These are phyloP conservation scores for Peromyscus leucopus DNA, from an alignment of 2,113 vertebrate genomes.

Conservation along the genomic window DNA sequence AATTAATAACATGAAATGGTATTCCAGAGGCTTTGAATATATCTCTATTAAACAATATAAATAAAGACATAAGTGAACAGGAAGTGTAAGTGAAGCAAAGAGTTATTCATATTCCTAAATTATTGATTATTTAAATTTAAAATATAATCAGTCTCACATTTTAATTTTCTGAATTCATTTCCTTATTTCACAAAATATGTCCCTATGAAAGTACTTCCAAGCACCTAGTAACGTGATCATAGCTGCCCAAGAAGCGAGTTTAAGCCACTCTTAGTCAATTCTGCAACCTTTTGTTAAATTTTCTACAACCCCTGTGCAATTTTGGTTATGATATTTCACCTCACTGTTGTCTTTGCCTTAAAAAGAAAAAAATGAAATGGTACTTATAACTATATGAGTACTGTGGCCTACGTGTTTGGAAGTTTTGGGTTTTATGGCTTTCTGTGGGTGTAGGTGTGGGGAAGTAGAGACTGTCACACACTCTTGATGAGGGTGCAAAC, in stretches of 20 bases:
- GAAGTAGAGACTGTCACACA: not conserved
- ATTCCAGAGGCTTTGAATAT: not conserved
- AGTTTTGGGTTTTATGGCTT: not conserved
- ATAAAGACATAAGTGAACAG: not conserved
- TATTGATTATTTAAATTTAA: constrained; percentile 4
- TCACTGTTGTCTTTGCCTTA: not conserved
- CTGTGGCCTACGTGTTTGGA: not conserved
- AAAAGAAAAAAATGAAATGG: not conserved
- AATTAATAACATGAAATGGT: not conserved
- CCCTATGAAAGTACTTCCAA: not conserved
- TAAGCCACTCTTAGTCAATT: not conserved
- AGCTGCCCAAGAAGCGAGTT: not conserved
- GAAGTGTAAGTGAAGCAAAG: not conserved
- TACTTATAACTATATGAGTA: not conserved
- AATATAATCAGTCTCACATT: not conserved
- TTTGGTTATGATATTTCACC: not conserved
- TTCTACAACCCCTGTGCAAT: not conserved
- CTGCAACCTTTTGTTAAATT: not conserved
- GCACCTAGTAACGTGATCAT: not conserved
- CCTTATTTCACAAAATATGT: not conserved
- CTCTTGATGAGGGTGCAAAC: not conserved
- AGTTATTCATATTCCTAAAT: not conserved
- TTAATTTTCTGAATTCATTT: not conserved
- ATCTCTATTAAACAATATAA: not conserved
- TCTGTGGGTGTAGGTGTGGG: not conserved